Evolutionary conservation across 2,113 vertebrate species (phyloP).

Genomic region (Solea senegalensis): DNA sequence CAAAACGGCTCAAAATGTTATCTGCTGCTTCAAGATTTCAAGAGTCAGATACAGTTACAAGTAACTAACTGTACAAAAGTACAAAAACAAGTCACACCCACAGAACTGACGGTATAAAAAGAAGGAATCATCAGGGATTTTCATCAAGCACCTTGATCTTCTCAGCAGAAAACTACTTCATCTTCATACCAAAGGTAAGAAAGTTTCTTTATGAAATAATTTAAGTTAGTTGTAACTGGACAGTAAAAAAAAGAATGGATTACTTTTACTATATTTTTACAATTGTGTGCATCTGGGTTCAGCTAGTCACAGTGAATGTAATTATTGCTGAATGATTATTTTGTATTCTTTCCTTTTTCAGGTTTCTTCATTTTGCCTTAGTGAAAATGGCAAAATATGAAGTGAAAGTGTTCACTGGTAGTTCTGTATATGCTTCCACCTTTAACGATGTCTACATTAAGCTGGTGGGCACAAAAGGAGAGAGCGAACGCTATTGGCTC

Average conservation of each 20-base stretch:
- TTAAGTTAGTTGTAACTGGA: background rate
- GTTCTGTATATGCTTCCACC: background rate
- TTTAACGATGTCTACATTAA: slow-evolving; percentile 61
- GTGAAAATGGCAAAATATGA: slow-evolving; percentile 43
- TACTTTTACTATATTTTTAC: background rate
- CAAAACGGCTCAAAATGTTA: too few species aligned
- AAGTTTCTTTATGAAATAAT: background rate
- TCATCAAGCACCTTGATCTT: background rate
- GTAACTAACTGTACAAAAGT: too few species aligned
- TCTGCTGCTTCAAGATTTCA: too few species aligned
- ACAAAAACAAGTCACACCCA: slow-evolving; percentile 9
- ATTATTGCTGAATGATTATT: background rate
- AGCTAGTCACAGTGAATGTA: background rate
- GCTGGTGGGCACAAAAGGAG: slow-evolving; percentile 56
- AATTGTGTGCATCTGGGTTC: background rate
- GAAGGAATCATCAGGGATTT: rapidly evolving
- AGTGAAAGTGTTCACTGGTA: slow-evolving; percentile 41
- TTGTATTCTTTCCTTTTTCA: background rate
- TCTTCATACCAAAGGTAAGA: slow-evolving; percentile 22
- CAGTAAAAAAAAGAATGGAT: background rate
- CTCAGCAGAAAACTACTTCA: background rate
- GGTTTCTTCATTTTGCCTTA: background rate
- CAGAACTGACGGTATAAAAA: slow-evolving; percentile 2
- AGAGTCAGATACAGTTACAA: too few species aligned
- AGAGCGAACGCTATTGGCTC: slow-evolving; percentile 30